These are phyloP conservation scores for Rosalia funebris DNA, from an alignment of 2,888 invertebrate genomes.

Conservation along the genomic window DNA sequence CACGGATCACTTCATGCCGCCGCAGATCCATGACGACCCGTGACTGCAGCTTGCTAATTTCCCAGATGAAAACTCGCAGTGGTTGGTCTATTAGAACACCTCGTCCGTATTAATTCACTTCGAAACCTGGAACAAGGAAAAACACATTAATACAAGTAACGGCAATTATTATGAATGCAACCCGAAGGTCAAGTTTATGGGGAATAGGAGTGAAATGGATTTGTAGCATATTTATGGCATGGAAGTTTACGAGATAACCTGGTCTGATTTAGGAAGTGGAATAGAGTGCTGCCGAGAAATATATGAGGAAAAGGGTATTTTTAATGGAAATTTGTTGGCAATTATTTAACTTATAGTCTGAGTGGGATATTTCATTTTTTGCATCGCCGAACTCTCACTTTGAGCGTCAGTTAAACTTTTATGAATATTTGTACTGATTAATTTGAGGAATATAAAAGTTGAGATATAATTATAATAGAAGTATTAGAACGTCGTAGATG, in stretches of 20 bases:
- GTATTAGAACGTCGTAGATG: too few species aligned
- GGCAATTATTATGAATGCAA: conserved; percentile 35
- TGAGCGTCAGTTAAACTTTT: too few species aligned
- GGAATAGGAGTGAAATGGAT: neutral
- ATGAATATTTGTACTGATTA: too few species aligned
- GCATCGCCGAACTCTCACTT: too few species aligned
- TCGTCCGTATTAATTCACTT: conserved; percentile 29
- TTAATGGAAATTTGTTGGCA: neutral
- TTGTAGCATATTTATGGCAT: neutral
- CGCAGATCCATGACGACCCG: conserved; percentile 25
- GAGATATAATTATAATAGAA: too few species aligned
- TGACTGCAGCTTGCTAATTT: conserved; percentile 28
- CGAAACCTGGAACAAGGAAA: conserved; percentile 37
- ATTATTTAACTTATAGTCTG: too few species aligned
- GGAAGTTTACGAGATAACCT: conserved; percentile 3
- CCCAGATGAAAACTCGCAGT: conserved; percentile 26
- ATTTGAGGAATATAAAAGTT: too few species aligned
- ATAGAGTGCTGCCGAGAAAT: conserved; percentile 1
- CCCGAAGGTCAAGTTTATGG: conserved; percentile 5
- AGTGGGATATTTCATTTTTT: too few species aligned
- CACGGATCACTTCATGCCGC: conserved; percentile 33
- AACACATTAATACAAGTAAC: conserved; percentile 36
- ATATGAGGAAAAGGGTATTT: too few species aligned
- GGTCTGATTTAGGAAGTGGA: neutral
- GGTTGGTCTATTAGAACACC: conserved; percentile 26